phyloP scores from a whole-genome alignment of 1,140 invertebrate genomes.

The Drosophila littoralis region DNA sequence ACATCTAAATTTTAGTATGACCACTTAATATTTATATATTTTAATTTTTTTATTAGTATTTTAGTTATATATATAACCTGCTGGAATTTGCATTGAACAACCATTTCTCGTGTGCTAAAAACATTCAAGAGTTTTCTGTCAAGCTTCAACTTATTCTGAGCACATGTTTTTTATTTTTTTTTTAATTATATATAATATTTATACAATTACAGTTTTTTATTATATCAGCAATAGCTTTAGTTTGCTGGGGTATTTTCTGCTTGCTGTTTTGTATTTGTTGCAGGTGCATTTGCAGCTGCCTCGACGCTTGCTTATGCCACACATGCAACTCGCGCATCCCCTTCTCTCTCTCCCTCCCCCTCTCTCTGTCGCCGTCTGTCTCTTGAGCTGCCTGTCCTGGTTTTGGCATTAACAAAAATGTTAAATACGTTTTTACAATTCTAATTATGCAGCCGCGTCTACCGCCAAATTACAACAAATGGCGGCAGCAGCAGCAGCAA shows the following conservation, averaged over 20 bases:
- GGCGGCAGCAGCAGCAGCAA: slow-evolving; percentile 39
- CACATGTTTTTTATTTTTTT: too few relatives aligned
- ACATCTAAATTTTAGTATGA: too few relatives aligned
- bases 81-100: too few relatives aligned
- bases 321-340: background rate
- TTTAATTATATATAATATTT: background rate
- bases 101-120: background rate
- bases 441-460: slow-evolving; percentile 76
- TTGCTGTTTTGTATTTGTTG: background rate
- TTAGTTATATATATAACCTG: too few relatives aligned
- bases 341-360: background rate
- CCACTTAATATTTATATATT: too few relatives aligned
- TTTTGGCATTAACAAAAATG: slow-evolving; percentile 45
- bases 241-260: background rate
- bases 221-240: too few relatives aligned
- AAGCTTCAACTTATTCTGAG: too few relatives aligned
- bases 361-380: background rate
- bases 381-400: slow-evolving; percentile 3
- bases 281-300: background rate
- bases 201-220: too few relatives aligned
- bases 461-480: slow-evolving; percentile 71
- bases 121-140: background rate
- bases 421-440: slow-evolving; percentile 73
- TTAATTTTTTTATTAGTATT: too few relatives aligned
- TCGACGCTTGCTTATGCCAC: background rate